These are phyloP conservation scores for Cyclopterus lumpus DNA, from an alignment of 2,797 vertebrate species.

Conservation along the genomic window DNA sequence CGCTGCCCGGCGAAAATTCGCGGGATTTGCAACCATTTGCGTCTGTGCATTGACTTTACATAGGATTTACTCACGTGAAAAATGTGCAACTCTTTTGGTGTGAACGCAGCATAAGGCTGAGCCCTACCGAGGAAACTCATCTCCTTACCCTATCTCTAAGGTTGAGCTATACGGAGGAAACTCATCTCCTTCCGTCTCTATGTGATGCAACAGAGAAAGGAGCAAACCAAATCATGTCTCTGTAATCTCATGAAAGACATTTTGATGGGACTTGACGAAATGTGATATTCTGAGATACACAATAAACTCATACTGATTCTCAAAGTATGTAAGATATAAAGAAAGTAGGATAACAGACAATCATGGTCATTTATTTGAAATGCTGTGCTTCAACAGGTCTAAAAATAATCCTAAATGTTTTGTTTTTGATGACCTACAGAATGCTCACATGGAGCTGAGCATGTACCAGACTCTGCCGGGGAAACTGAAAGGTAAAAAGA, in stretches of 20 bases:
- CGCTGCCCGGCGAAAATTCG: too few relatives aligned
- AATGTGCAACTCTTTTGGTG: too few relatives aligned
- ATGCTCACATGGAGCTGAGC: slow-evolving; percentile 78
- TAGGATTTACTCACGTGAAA: too few relatives aligned
- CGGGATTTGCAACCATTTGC: too few relatives aligned
- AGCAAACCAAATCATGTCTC: slow-evolving; percentile 16
- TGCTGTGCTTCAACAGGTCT: neutral
- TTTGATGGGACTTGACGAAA: neutral
- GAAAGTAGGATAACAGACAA: neutral
- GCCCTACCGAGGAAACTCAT: too few relatives aligned
- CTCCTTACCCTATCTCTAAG: too few relatives aligned
- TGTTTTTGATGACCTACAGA: slow-evolving; percentile 74
- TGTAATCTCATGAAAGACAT: slow-evolving; percentile 19
- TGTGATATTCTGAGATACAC: neutral
- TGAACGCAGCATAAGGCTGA: too few relatives aligned
- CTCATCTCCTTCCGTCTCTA: slow-evolving; percentile 32
- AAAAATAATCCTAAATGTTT: neutral
- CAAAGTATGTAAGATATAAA: neutral
- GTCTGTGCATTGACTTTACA: too few relatives aligned
- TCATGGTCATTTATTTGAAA: neutral
- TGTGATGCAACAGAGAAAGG: slow-evolving; percentile 59
- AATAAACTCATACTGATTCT: neutral
- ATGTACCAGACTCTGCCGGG: slow-evolving; percentile 94
- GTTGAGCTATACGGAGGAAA: too few relatives aligned
- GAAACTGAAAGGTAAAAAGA: slow-evolving; percentile 81